Percentiles rank a stretch among this genome's conserved stretches.
These are phyloP conservation scores for Copidosoma floridanum DNA, from an alignment of 1,140 invertebrate species.

Conservation along the genomic window DNA sequence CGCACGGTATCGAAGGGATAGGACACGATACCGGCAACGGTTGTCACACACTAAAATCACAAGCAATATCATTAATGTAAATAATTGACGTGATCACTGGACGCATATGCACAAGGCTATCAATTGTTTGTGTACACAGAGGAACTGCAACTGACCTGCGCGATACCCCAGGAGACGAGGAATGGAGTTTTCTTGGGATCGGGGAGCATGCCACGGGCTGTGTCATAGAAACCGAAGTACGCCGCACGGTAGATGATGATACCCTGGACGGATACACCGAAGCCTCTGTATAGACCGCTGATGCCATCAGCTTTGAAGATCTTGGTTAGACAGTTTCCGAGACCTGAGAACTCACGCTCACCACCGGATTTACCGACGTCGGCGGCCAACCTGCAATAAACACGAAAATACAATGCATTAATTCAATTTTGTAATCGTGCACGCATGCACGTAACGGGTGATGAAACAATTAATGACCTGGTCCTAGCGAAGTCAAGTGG, in stretches of 20 bases:
- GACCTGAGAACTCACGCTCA: slow-evolving; percentile 79
- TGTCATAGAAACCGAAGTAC: slow-evolving; percentile 93
- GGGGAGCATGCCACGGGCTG: slow-evolving; percentile 83
- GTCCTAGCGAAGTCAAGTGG: slow-evolving; percentile 94
- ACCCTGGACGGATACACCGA: slow-evolving; percentile 86
- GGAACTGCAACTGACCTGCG: slow-evolving; percentile 61
- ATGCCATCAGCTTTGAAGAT: slow-evolving; percentile 82
- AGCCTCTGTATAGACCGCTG: slow-evolving; percentile 83
- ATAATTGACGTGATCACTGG: too few species aligned
- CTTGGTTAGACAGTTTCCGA: slow-evolving; percentile 80
- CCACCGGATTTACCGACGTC: slow-evolving; percentile 76
- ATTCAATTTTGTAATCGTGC: neutral
- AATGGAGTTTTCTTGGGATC: slow-evolving; percentile 80
- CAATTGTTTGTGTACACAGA: slow-evolving; percentile 55
- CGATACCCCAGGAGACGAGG: slow-evolving; percentile 74
- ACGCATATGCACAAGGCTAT: slow-evolving; percentile 56
- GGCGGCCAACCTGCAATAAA: slow-evolving; percentile 69
- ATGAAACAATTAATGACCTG: slow-evolving; percentile 57
- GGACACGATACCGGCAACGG: slow-evolving; percentile 75
- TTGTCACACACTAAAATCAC: slow-evolving; percentile 73
- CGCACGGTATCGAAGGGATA: slow-evolving; percentile 90
- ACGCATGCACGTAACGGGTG: neutral
- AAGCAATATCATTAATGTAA: too few species aligned
- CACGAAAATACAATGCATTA: too few species aligned
- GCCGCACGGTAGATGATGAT: slow-evolving; percentile 85